Evolutionary conservation across 64 coral and sea anemone genomes (phyloP).

Genomic region (Stichodactyla mertensii): DNA sequence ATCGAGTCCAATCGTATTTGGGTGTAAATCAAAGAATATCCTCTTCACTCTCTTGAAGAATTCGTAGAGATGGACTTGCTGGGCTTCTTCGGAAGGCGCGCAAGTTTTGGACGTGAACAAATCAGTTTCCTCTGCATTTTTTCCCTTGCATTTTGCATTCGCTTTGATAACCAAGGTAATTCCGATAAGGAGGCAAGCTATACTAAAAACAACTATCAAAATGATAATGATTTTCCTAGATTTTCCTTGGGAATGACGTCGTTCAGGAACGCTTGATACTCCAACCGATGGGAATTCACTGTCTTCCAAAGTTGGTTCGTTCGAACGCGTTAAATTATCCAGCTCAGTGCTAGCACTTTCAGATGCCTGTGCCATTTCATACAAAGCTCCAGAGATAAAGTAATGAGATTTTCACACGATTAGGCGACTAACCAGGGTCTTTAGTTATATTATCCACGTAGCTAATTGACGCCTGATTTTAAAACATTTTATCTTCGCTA

Average conservation of each 20-base stretch:
- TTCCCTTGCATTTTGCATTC: conserved; percentile 39
- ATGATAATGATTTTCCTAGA: conserved; percentile 35
- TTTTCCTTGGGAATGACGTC: background rate
- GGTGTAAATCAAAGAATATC: conserved; percentile 34
- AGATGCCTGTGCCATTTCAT: background rate
- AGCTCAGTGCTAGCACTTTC: background rate
- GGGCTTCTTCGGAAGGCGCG: conserved; percentile 49
- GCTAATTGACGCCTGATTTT: background rate
- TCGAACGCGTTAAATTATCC: background rate
- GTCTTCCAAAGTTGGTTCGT: background rate
- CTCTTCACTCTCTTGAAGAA: conserved; percentile 48
- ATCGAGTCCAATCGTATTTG: conserved; percentile 27
- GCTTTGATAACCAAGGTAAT: conserved; percentile 58
- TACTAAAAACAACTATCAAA: conserved; percentile 66
- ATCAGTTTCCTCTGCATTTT: background rate
- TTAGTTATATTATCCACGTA: background rate
- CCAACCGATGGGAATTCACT: conserved; percentile 22
- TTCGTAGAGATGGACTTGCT: conserved; percentile 33
- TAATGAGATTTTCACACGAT: background rate
- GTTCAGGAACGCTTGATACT: background rate
- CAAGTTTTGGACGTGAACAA: conserved; percentile 1
- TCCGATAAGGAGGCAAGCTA: conserved; percentile 56
- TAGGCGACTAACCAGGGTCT: background rate
- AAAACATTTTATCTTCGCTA: background rate
- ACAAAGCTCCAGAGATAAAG: background rate